Evolutionary conservation across 1,140 invertebrate species (phyloP).

Genomic region (Caenorhabditis briggsae): DNA sequence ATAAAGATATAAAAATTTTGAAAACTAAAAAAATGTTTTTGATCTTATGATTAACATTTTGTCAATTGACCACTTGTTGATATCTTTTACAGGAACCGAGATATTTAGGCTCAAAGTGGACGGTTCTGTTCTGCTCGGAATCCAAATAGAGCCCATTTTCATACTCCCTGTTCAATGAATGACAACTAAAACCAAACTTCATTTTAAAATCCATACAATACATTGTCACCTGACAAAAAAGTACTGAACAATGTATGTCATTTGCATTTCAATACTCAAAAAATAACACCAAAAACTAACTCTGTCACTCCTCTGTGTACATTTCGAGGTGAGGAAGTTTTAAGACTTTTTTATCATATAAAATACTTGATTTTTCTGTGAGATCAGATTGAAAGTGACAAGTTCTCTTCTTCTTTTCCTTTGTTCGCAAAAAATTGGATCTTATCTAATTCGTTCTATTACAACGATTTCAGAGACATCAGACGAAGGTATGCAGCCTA

Average conservation of each 20-base stretch:
- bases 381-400: not conserved
- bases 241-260: not conserved
- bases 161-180: too few species aligned
- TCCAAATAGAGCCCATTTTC: too few species aligned
- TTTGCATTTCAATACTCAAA: not conserved
- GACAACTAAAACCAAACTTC: too few species aligned
- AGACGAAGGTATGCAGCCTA: constrained; percentile 31
- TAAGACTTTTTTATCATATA: not conserved
- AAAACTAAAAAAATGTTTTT: too few species aligned
- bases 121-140: too few species aligned
- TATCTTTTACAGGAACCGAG: too few species aligned
- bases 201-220: not conserved
- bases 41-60: too few species aligned
- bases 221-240: not conserved
- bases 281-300: not conserved
- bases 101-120: too few species aligned
- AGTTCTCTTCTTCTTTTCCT: not conserved
- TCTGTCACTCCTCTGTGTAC: not conserved
- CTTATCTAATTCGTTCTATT: not conserved
- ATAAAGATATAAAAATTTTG: too few species aligned
- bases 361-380: not conserved
- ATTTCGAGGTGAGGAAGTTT: not conserved
- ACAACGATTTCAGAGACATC: not conserved
- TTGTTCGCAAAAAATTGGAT: not conserved
- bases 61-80: too few species aligned